phyloP scores from a whole-genome alignment of 2,113 vertebrate genomes.

The Siphamia tubifer region DNA sequence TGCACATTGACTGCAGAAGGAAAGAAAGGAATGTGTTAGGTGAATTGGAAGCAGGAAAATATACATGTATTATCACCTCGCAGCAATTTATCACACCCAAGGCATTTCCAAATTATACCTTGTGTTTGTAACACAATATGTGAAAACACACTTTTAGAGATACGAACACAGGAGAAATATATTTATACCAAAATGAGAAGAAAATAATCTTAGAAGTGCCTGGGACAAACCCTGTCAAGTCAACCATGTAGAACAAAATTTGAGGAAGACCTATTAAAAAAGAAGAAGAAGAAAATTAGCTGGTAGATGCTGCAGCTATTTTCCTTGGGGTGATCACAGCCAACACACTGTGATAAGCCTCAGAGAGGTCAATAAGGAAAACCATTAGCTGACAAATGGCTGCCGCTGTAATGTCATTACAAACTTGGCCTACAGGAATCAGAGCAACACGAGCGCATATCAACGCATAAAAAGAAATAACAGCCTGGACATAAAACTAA shows the following conservation, averaged over 20 bases:
- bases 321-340: conserved; percentile 41
- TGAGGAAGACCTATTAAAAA: not conserved
- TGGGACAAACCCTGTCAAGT: conserved; percentile 6
- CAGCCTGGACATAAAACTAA: conserved; percentile 31
- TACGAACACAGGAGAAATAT: not conserved
- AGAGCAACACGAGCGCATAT: conserved; percentile 5
- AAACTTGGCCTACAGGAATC: conserved; percentile 22
- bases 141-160: not conserved
- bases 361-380: conserved; percentile 57
- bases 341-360: conserved; percentile 47
- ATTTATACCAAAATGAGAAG: not conserved
- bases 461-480: conserved; percentile 38
- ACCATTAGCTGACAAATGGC: conserved; percentile 64
- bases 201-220: not conserved
- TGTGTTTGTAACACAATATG: not conserved
- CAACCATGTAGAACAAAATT: conserved; percentile 4
- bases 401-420: conserved; percentile 34
- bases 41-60: conserved; percentile 13
- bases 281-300: conserved; percentile 25
- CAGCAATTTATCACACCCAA: conserved; percentile 11
- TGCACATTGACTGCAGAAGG: not conserved
- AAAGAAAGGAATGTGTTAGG: not conserved
- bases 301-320: conserved; percentile 6
- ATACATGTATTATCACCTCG: conserved; percentile 26
- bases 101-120: not conserved